phyloP scores from a whole-genome alignment of 2,113 vertebrate species.

The Benitochromis conjunctus region DNA sequence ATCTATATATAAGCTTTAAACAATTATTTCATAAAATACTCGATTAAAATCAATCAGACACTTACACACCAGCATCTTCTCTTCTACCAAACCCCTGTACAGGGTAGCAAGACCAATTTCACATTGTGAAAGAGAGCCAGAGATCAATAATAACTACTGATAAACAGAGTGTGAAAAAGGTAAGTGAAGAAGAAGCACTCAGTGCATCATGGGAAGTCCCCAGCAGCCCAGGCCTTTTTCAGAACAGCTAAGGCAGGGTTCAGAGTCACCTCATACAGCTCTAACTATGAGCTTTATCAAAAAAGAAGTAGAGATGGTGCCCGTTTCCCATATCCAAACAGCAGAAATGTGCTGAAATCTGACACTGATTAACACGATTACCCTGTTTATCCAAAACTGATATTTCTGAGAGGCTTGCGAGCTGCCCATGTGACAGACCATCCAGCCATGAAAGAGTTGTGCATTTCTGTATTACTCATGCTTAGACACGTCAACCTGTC shows the following conservation, averaged over 20 bases:
- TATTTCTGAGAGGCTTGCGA: not conserved
- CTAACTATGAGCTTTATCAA: not conserved
- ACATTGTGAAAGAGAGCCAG: not conserved
- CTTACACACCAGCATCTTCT: not conserved
- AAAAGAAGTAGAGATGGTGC: not conserved
- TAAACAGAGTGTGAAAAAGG: not conserved
- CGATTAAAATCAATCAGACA: not conserved
- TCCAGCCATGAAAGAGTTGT: not conserved
- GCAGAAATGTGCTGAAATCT: not conserved
- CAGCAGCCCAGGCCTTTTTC: not conserved
- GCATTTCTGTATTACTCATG: not conserved
- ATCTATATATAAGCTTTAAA: not conserved
- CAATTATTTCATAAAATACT: not conserved
- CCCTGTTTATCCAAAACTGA: not conserved
- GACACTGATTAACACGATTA: not conserved
- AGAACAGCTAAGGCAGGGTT: not conserved
- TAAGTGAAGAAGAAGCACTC: not conserved
- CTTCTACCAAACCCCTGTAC: not conserved
- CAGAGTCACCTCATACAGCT: not conserved
- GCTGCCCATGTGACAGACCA: rapidly evolving
- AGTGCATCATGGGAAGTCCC: not conserved
- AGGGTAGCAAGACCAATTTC: not conserved
- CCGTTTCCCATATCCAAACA: not conserved
- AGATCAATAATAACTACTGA: not conserved
- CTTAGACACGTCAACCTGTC: not conserved